These are phyloP conservation scores for Drosophila ercepeae DNA, from an alignment of 1,140 invertebrate species.

Conservation along the genomic window DNA sequence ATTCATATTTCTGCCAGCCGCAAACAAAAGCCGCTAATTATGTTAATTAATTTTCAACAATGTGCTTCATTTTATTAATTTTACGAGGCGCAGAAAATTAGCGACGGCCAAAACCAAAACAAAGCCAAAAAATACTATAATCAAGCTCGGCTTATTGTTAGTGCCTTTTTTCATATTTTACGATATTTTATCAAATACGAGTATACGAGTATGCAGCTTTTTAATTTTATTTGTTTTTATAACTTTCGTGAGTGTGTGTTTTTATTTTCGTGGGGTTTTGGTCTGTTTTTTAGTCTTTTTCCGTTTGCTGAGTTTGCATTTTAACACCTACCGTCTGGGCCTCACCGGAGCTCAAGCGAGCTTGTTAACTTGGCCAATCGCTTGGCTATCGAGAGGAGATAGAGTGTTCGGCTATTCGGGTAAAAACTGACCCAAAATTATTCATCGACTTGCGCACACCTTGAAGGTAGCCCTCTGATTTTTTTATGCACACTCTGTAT, in stretches of 20 bases:
- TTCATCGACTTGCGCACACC: conserved; percentile 34
- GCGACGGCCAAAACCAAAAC: conserved; percentile 55
- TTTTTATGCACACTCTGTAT: not conserved
- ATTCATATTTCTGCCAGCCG: conserved; percentile 23
- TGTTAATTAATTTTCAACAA: conserved; percentile 72
- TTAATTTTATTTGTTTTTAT: conserved; percentile 25
- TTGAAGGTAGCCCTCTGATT: conserved; percentile 15
- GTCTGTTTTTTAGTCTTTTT: conserved; percentile 23
- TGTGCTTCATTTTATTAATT: conserved; percentile 74
- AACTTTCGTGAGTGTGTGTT: conserved; percentile 10
- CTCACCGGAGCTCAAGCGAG: not conserved
- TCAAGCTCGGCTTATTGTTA: not conserved
- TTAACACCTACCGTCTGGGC: conserved; percentile 53
- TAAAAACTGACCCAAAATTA: conserved; percentile 12
- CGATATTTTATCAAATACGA: conserved; percentile 53
- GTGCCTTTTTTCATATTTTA: conserved; percentile 22
- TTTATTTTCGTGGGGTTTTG: conserved; percentile 34
- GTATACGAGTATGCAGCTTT: conserved; percentile 39
- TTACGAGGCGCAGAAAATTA: conserved; percentile 72
- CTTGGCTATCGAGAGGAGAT: not conserved
- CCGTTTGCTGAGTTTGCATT: conserved; percentile 72
- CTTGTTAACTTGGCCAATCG: conserved; percentile 6
- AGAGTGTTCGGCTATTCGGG: conserved; percentile 21
- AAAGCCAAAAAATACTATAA: conserved; percentile 16
- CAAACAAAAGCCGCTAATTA: conserved; percentile 70